Percentiles rank a stretch among this genome's conserved stretches.
phyloP scores from a whole-genome alignment of 2,888 invertebrate species.

The Stenchaetothrips biformis region DNA sequence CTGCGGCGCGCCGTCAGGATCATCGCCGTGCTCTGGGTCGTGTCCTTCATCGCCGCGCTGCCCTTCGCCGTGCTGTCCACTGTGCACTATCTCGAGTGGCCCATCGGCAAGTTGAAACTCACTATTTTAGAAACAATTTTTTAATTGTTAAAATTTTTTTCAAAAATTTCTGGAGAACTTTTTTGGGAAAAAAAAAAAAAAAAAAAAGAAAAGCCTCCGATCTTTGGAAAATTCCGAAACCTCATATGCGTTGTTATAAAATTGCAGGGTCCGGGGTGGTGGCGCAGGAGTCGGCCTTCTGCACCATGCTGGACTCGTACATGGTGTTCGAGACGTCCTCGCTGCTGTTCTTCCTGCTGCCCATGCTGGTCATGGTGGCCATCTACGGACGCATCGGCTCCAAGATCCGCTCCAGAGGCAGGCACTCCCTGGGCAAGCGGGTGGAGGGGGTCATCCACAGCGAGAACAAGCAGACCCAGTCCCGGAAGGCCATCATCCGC shows the following conservation, averaged over 20 bases:
- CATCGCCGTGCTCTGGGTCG: constrained; percentile 70
- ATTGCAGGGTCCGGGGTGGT: constrained; percentile 48
- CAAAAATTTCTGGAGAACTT: neutral
- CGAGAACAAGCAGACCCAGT: constrained; percentile 62
- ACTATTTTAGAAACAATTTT: neutral
- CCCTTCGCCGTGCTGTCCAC: constrained; percentile 72
- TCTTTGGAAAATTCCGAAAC: too few relatives aligned
- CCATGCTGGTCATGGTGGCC: constrained; percentile 66
- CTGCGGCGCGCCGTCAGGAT: constrained; percentile 74
- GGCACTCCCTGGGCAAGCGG: constrained; percentile 49
- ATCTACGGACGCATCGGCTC: constrained; percentile 76
- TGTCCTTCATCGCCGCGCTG: constrained; percentile 67
- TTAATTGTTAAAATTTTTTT: constrained; percentile 14
- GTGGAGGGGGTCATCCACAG: constrained; percentile 63
- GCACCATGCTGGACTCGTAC: constrained; percentile 62
- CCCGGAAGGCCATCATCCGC: constrained; percentile 67
- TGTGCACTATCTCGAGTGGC: constrained; percentile 69
- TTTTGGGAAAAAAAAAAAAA: constrained; percentile 24
- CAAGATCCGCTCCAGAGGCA: constrained; percentile 54
- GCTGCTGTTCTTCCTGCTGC: constrained; percentile 73
- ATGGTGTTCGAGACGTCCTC: constrained; percentile 72
- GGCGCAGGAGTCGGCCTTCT: constrained; percentile 73
- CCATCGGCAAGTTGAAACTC: constrained; percentile 50
- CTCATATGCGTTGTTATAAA: too few relatives aligned
- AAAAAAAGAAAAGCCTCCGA: constrained; percentile 28